Conservation (phyloP, 1,140 invertebrate species). For the Caenorhabditis inopinata region DNA sequence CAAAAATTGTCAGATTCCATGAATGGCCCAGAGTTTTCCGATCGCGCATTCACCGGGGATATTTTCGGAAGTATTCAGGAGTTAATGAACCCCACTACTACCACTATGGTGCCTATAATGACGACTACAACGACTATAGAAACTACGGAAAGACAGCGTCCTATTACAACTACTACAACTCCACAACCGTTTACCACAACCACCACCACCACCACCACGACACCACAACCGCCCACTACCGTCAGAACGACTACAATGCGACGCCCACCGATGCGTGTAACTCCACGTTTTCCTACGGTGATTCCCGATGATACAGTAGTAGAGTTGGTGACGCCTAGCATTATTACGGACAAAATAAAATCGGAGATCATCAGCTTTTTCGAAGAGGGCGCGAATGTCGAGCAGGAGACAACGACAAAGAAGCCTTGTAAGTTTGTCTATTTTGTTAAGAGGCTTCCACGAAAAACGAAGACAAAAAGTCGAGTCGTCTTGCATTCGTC, state of each 20-base stretch:
- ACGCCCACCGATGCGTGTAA: not conserved
- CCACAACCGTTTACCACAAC: not conserved
- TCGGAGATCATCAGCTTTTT: not conserved
- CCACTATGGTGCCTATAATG: not conserved
- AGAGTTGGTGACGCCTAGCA: slow-evolving; percentile 12
- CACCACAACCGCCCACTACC: not conserved
- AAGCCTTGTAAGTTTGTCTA: not conserved
- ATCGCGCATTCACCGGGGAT: not conserved
- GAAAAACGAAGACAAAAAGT: no score
- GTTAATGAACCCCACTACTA: not conserved
- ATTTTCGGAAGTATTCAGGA: slow-evolving; percentile 10
- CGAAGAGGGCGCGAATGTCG: not conserved
- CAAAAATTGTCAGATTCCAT: not conserved
- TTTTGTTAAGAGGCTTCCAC: no score
- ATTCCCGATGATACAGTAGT: not conserved
- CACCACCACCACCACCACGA: not conserved
- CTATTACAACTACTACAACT: not conserved
- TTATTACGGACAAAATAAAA: not conserved
- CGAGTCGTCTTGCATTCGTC: no score
- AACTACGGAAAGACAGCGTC: not conserved
- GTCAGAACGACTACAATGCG: not conserved
- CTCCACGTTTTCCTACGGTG: slow-evolving; percentile 17
- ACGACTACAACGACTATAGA: not conserved
- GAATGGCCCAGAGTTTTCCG: not conserved
- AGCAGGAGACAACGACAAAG: not conserved